phyloP scores from a whole-genome alignment of 2,888 invertebrate genomes.

The Drosophila antonietae region DNA sequence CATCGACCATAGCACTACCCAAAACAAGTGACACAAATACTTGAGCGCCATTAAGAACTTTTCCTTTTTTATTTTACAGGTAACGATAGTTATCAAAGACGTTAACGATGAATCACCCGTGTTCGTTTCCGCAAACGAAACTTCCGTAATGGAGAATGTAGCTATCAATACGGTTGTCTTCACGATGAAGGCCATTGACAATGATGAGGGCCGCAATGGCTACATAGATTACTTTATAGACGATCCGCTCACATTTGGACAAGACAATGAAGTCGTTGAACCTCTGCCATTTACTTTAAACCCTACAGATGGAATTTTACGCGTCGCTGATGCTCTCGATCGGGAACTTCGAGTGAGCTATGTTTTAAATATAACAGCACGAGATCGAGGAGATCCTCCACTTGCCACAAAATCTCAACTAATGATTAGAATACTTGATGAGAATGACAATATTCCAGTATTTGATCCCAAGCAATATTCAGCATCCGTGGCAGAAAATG shows the following conservation, averaged over 20 bases:
- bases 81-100: conserved; percentile 93
- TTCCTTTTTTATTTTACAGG: conserved; percentile 86
- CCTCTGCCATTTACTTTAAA: conserved; percentile 91
- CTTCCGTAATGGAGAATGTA: conserved; percentile 93
- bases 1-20: conserved; percentile 3
- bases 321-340: conserved; percentile 94
- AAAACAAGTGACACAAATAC: conserved; percentile 18
- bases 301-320: conserved; percentile 93
- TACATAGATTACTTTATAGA: conserved; percentile 93
- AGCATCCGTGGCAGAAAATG: conserved; percentile 95
- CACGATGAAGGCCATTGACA: conserved; percentile 94
- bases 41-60: conserved; percentile 10
- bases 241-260: background rate
- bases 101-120: conserved; percentile 96
- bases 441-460: conserved; percentile 95
- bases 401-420: conserved; percentile 89
- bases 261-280: conserved; percentile 16
- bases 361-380: conserved; percentile 91
- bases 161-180: conserved; percentile 94
- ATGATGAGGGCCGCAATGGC: conserved; percentile 95
- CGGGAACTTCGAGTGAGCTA: conserved; percentile 92
- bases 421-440: conserved; percentile 91
- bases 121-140: conserved; percentile 92
- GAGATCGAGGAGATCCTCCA: conserved; percentile 94
- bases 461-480: conserved; percentile 96